A percentile compares a stretch with the other conserved stretches of the same genome.
These are phyloP conservation scores for Cynoglossus semilaevis DNA, from an alignment of 2,113 vertebrate genomes.

Conservation along the genomic window DNA sequence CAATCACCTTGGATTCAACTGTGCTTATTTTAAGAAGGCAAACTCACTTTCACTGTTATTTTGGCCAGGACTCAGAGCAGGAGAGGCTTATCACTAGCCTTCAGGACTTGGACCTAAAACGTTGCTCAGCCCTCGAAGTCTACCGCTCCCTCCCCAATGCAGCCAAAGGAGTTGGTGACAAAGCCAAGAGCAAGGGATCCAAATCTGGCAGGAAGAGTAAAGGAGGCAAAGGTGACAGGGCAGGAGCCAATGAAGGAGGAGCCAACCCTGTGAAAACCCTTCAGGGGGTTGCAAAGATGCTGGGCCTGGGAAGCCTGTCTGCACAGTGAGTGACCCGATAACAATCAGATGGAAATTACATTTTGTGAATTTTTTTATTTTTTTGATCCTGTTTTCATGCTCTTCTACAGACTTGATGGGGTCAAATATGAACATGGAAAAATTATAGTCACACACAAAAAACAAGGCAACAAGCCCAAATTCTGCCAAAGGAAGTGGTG, in stretches of 20 bases:
- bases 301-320: slow-evolving; percentile 84
- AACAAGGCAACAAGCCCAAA: slow-evolving; percentile 82
- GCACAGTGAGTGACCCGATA: slow-evolving; percentile 76
- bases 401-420: slow-evolving; percentile 83
- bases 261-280: slow-evolving; percentile 86
- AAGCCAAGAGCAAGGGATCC: slow-evolving; percentile 79
- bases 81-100: slow-evolving; percentile 82
- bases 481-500: slow-evolving; percentile 87
- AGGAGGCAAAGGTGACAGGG: slow-evolving; percentile 72
- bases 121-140: slow-evolving; percentile 84
- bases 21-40: slow-evolving; percentile 8
- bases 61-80: slow-evolving; percentile 62
- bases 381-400: slow-evolving; percentile 1
- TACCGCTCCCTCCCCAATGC: slow-evolving; percentile 80
- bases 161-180: slow-evolving; percentile 74
- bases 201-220: slow-evolving; percentile 86
- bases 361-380: neutral
- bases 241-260: slow-evolving; percentile 65
- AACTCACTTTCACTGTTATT: slow-evolving; percentile 7
- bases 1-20: slow-evolving; percentile 2
- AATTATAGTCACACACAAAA: slow-evolving; percentile 83
- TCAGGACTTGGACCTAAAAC: slow-evolving; percentile 80
- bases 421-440: slow-evolving; percentile 88
- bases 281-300: slow-evolving; percentile 87
- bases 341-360: neutral